These are phyloP conservation scores for Drosophila aldrichi DNA, from an alignment of 2,888 invertebrate genomes.

Conservation along the genomic window DNA sequence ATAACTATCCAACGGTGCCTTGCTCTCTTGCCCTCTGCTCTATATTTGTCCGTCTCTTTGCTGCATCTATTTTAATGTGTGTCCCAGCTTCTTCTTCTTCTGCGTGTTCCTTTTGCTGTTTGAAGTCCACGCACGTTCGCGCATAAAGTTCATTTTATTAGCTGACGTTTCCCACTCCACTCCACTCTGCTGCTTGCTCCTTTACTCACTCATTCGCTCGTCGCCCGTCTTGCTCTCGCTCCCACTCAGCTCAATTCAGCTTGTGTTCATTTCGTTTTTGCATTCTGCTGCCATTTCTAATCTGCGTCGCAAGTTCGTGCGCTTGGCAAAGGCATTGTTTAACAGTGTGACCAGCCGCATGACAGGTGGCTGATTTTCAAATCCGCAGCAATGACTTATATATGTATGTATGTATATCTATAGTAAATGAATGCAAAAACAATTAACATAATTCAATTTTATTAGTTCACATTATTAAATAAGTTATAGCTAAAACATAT, in stretches of 20 bases:
- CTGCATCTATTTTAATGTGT: conserved; percentile 14
- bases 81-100: conserved; percentile 10
- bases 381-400: not conserved
- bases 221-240: not conserved
- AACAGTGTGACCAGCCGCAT: conserved; percentile 49
- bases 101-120: conserved; percentile 29
- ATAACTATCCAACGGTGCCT: conserved; percentile 21
- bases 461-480: not conserved
- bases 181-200: not conserved
- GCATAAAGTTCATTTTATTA: conserved; percentile 81
- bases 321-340: conserved; percentile 11
- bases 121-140: conserved; percentile 72
- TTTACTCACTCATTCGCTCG: not conserved
- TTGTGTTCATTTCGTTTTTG: conserved; percentile 42
- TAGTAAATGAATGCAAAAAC: not conserved
- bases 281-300: conserved; percentile 56
- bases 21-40: not conserved
- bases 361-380: not conserved
- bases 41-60: not conserved
- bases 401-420: not conserved
- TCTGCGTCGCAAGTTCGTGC: conserved; percentile 18
- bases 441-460: not conserved
- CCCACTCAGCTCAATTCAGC: conserved; percentile 9
- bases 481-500: not conserved
- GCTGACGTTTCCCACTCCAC: conserved; percentile 53